Conservation (phyloP, 23 tunicate genomes). For the Styela clava region DNA sequence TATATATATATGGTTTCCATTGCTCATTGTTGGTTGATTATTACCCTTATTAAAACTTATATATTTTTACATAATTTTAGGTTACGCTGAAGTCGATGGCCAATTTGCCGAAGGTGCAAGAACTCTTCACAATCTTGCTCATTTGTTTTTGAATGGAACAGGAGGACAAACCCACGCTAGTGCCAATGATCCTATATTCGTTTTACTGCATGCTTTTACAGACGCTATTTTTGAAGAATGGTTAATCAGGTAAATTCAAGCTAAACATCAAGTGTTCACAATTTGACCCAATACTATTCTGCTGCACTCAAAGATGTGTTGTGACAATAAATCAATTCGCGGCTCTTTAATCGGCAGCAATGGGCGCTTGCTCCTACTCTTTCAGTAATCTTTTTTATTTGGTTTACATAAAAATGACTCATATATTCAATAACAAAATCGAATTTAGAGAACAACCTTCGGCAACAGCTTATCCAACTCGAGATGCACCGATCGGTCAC, state of each 20-base stretch:
- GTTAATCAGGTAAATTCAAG: slow-evolving; percentile 49
- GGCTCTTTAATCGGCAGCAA: too few relatives aligned
- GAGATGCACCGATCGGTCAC: slow-evolving; percentile 87
- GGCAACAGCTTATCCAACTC: slow-evolving; percentile 36
- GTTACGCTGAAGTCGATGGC: slow-evolving; percentile 65
- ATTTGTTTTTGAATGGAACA: slow-evolving; percentile 81
- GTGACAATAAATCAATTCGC: too few relatives aligned
- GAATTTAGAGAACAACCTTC: slow-evolving; percentile 46
- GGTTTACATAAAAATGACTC: too few relatives aligned
- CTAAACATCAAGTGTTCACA: not conserved
- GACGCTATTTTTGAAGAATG: slow-evolving; percentile 93
- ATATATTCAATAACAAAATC: not conserved
- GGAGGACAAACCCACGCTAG: slow-evolving; percentile 87
- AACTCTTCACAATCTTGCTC: slow-evolving; percentile 79
- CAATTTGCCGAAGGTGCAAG: slow-evolving; percentile 77
- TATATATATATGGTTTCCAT: too few relatives aligned
- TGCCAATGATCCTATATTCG: slow-evolving; percentile 87
- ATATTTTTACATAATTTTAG: slow-evolving; percentile 27
- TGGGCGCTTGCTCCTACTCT: too few relatives aligned
- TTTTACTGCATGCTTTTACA: slow-evolving; percentile 71
- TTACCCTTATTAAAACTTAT: too few relatives aligned
- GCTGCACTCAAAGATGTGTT: too few relatives aligned
- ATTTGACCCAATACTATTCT: too few relatives aligned
- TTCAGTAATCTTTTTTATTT: too few relatives aligned
- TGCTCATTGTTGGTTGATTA: too few relatives aligned